phyloP scores from a whole-genome alignment of 2,888 invertebrate genomes.

The Drosophila cracens region DNA sequence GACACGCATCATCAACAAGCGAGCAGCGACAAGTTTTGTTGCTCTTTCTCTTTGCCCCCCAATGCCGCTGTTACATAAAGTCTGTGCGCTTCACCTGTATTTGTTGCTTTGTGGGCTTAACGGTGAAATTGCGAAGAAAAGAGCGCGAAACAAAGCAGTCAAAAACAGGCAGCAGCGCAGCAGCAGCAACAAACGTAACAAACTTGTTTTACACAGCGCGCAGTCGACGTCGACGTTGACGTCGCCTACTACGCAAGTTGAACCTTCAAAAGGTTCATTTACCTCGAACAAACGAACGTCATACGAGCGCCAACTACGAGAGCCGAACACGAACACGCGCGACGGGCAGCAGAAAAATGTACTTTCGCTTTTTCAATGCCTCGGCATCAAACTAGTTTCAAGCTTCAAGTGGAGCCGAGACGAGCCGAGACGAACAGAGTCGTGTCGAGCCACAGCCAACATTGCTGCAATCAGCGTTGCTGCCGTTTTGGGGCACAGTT shows the following conservation, averaged over 20 bases:
- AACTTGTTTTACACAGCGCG: slow-evolving; percentile 73
- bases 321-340: slow-evolving; percentile 24
- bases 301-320: slow-evolving; percentile 27
- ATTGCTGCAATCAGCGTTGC: slow-evolving; percentile 64
- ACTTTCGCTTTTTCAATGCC: slow-evolving; percentile 86
- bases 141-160: slow-evolving; percentile 54
- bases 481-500: slow-evolving; percentile 66
- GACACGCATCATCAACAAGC: slow-evolving; percentile 62
- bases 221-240: slow-evolving; percentile 32
- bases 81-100: slow-evolving; percentile 65
- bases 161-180: slow-evolving; percentile 15
- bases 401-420: slow-evolving; percentile 57
- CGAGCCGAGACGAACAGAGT: slow-evolving; percentile 41
- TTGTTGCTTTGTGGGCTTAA: slow-evolving; percentile 57
- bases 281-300: slow-evolving; percentile 67
- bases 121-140: slow-evolving; percentile 80
- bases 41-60: not conserved
- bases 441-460: slow-evolving; percentile 62
- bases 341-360: slow-evolving; percentile 69
- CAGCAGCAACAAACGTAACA: slow-evolving; percentile 70
- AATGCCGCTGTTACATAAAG: slow-evolving; percentile 62
- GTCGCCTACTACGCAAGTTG: slow-evolving; percentile 81
- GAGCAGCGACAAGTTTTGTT: slow-evolving; percentile 26
- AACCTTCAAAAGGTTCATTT: slow-evolving; percentile 85
- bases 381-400: slow-evolving; percentile 79